These are phyloP conservation scores for Ochropleura leucogaster DNA, from an alignment of 2,888 invertebrate genomes.

Conservation along the genomic window DNA sequence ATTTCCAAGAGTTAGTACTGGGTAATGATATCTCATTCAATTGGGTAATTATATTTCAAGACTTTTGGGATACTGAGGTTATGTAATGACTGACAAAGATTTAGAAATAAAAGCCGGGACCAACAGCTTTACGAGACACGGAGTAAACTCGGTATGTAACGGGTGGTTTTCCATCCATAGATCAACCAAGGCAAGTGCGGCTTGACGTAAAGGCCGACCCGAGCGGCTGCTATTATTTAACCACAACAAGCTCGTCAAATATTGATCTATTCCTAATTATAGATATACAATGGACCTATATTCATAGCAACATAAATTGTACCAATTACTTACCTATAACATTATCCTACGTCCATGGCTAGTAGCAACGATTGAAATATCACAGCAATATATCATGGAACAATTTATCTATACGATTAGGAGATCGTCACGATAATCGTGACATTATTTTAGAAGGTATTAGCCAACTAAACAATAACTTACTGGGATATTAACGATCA, in stretches of 20 bases:
- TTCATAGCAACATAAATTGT: slow-evolving; percentile 14
- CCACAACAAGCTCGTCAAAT: neutral
- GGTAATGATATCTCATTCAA: too few species aligned
- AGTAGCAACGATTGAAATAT: slow-evolving; percentile 48
- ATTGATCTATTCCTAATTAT: neutral
- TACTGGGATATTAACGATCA: slow-evolving; percentile 42
- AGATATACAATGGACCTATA: neutral
- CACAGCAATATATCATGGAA: slow-evolving; percentile 51
- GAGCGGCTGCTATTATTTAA: too few species aligned
- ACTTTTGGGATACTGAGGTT: too few species aligned
- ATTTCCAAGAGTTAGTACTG: too few species aligned
- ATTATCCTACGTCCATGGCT: slow-evolving; percentile 18
- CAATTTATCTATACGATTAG: slow-evolving; percentile 57
- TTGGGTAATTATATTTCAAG: too few species aligned
- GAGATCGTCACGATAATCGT: slow-evolving; percentile 63
- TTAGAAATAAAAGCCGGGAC: too few species aligned
- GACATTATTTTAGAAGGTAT: slow-evolving; percentile 53
- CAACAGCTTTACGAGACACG: too few species aligned
- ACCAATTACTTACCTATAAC: slow-evolving; percentile 11
- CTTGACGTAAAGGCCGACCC: too few species aligned
- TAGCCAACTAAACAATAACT: slow-evolving; percentile 44
- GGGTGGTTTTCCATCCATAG: too few species aligned
- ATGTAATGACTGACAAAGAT: too few species aligned
- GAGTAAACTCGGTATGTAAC: too few species aligned
- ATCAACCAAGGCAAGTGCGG: too few species aligned